Base-by-base conservation (phyloP, 2,113 vertebrate species). In the Bungarus multicinctus region DNA sequence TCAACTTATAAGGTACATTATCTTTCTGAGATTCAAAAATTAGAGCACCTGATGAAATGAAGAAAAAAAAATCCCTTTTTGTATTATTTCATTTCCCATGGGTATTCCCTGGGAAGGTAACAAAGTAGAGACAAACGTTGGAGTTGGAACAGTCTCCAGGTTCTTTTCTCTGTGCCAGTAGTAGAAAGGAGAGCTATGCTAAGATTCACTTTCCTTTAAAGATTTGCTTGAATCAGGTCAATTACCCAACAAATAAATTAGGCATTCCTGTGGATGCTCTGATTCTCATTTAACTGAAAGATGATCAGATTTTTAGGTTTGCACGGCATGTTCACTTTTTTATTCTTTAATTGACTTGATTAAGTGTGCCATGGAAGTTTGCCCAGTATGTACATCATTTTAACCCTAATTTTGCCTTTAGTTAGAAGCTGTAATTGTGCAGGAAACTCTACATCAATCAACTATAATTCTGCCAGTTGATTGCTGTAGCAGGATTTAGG, bases 381-480 rank as follows among this genome's bases (percentile, higher is more conserved):
- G 34, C 50, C 92, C 89, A 96, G 92, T 57, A 85, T 96, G 69
- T 43, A 87, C 93, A 92, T 91, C 91, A 95, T 93, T 74, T 52
- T 12, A 3, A 47, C 27, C 6, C 4, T 9, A 89, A 57, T 85
- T 74, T 81, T 69, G 87, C 87, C 4, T 22, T 50, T n/a, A 93
- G 69, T 23, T n/a, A 86, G 45, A 93, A 93, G 5, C 54, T 86
- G 25, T 14, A 53, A 64, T 23, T 90, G 23, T 52, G 27, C 88
- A 85, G n/a, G 69, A 58, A 25, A 81, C 53, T 89, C 30, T 47
- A 39, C 50, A 93, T 43, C 53, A 90, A 90, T 93, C 52, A 52
- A 30, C 22, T 27, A 90, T 93, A 52, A 86, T 50, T 30, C 52
- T 45, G 25, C 85, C 74, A 39, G 69, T 18, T 81, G 69, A 5